These are phyloP conservation scores for Euphonia xanthogaster DNA, from an alignment of 2,797 vertebrate species.

Conservation along the genomic window DNA sequence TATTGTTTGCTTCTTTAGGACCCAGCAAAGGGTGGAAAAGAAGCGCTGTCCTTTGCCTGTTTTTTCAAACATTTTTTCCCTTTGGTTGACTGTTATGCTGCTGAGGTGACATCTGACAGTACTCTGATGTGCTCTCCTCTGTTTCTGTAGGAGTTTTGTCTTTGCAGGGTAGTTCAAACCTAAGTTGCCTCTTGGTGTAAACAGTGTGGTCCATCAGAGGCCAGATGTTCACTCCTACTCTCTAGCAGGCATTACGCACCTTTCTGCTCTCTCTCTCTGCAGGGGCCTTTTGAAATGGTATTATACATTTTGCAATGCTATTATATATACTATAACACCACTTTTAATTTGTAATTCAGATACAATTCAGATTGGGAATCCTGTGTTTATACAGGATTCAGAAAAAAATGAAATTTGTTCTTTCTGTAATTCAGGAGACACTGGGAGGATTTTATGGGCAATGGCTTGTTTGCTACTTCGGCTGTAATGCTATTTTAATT, in stretches of 20 bases:
- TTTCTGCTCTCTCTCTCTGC: background rate
- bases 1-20: background rate
- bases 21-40: background rate
- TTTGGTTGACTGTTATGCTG: background rate
- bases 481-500: background rate
- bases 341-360: background rate
- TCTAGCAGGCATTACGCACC: background rate
- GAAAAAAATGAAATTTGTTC: background rate
- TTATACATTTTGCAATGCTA: background rate
- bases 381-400: background rate
- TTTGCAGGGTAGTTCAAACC: background rate
- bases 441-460: background rate
- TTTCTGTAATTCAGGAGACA: background rate
- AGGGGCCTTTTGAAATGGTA: background rate
- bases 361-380: background rate
- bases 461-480: background rate
- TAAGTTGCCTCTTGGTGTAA: background rate
- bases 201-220: background rate
- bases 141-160: background rate
- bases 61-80: background rate
- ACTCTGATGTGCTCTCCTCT: background rate
- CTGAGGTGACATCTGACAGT: background rate
- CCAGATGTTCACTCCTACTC: background rate
- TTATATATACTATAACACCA: background rate
- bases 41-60: background rate